A percentile compares a stretch with the other conserved stretches of the same genome.
Evolutionary conservation across 2,888 invertebrate genomes (phyloP).

Genomic region (Fragum fragum): DNA sequence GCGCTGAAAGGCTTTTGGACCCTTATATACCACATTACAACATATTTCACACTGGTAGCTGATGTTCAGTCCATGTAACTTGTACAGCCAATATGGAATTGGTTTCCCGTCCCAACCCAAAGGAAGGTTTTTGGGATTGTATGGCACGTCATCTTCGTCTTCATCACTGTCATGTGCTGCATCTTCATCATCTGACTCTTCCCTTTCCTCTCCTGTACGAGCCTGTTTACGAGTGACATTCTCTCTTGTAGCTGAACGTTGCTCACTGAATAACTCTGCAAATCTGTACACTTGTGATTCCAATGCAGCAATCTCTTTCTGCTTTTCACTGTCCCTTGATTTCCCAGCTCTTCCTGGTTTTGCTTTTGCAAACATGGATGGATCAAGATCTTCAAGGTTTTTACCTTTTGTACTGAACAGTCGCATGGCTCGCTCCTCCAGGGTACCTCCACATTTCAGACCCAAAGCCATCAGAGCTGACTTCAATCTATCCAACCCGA

Average conservation of each 20-base stretch:
- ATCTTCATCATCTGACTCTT: slow-evolving; percentile 88
- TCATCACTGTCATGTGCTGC: slow-evolving; percentile 86
- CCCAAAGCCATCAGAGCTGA: slow-evolving; percentile 98
- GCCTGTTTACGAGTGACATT: slow-evolving; percentile 99
- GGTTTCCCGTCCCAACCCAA: slow-evolving; percentile 99
- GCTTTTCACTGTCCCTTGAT: slow-evolving; percentile 88
- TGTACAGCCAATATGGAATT: slow-evolving; percentile 99
- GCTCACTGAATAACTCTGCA: slow-evolving; percentile 94
- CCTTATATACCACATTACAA: slow-evolving; percentile 99
- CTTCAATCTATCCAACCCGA: slow-evolving; percentile 98
- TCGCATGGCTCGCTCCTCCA: slow-evolving; percentile 98
- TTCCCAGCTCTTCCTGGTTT: slow-evolving; percentile 91
- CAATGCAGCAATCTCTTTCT: slow-evolving; percentile 94
- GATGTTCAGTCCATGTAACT: slow-evolving; percentile 99
- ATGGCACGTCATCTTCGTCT: slow-evolving; percentile 97
- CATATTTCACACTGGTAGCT: slow-evolving; percentile 99
- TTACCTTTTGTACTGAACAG: slow-evolving; percentile 97
- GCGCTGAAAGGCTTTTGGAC: slow-evolving; percentile 99
- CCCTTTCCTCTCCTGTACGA: slow-evolving; percentile 91
- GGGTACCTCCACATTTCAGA: slow-evolving; percentile 98
- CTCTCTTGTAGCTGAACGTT: slow-evolving; percentile 97
- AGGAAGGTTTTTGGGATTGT: slow-evolving; percentile 99
- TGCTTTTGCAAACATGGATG: slow-evolving; percentile 96
- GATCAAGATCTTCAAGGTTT: slow-evolving; percentile 94
- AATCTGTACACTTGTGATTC: slow-evolving; percentile 97